These are phyloP conservation scores for Lagopus leucura DNA, from an alignment of 2,113 vertebrate species.

Conservation along the genomic window DNA sequence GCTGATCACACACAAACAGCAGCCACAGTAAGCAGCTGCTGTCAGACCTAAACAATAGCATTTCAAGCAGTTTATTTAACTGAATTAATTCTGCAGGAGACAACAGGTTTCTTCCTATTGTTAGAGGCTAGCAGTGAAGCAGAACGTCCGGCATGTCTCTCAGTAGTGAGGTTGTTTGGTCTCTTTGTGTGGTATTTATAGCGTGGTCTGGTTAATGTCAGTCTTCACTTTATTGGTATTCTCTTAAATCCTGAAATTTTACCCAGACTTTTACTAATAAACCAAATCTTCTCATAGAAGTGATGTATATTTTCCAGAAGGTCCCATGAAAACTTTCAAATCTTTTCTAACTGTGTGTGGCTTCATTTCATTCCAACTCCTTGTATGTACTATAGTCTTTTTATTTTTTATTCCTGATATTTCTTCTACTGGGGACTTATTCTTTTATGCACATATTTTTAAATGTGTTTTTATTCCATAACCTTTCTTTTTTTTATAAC, in stretches of 20 bases:
- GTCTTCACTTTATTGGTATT: conserved; percentile 84
- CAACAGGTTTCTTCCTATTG: conserved; percentile 73
- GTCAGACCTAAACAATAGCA: conserved; percentile 56
- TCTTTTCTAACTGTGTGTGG: not conserved
- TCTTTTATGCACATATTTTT: not conserved
- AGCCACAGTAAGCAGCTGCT: conserved; percentile 54
- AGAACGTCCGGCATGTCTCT: conserved; percentile 65
- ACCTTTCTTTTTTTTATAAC: not conserved
- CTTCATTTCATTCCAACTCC: not conserved
- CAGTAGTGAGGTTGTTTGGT: conserved; percentile 76
- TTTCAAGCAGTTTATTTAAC: conserved; percentile 58
- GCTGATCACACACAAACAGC: conserved; percentile 24
- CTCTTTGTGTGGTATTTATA: conserved; percentile 91
- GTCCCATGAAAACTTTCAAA: conserved; percentile 40
- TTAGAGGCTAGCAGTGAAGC: conserved; percentile 65
- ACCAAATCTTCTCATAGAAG: conserved; percentile 67
- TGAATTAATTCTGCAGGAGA: conserved; percentile 57
- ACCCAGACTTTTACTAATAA: conserved; percentile 80
- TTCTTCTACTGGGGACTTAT: not conserved
- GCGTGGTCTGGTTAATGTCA: conserved; percentile 86
- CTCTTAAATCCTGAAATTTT: conserved; percentile 85
- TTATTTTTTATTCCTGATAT: conserved; percentile 20
- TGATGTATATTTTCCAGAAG: conserved; percentile 51
- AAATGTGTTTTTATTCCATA: not conserved
- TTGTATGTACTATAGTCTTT: not conserved